phyloP scores from a whole-genome alignment of 2,888 invertebrate species.

The Eristalis tenax region DNA sequence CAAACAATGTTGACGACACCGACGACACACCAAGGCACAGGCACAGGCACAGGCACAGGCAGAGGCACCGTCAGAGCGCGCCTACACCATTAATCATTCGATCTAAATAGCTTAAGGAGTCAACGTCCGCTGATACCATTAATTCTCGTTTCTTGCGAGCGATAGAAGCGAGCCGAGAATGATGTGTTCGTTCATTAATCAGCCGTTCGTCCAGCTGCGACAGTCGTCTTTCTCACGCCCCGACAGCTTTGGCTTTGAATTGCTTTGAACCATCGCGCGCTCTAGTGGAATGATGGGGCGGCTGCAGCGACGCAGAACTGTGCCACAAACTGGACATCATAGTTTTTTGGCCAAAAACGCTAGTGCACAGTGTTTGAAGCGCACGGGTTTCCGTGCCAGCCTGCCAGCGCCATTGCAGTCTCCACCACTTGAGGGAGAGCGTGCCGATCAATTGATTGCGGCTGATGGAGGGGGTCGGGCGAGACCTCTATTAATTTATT shows the following conservation, averaged over 20 bases:
- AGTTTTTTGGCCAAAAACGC: neutral
- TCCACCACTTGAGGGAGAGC: too few species aligned
- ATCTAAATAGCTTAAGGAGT: constrained; percentile 55
- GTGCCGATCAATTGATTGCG: constrained; percentile 45
- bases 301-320: constrained; percentile 1
- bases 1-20: constrained; percentile 10
- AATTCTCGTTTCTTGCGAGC: constrained; percentile 12
- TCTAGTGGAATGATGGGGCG: neutral
- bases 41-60: neutral
- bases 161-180: neutral
- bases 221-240: constrained; percentile 37
- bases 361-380: neutral
- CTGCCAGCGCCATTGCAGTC: too few species aligned
- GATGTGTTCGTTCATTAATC: neutral
- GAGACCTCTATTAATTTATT: constrained; percentile 37
- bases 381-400: too few species aligned
- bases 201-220: neutral
- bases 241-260: constrained; percentile 2
- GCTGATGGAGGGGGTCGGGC: constrained; percentile 29
- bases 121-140: constrained; percentile 59
- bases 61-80: neutral
- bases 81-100: constrained; percentile 63
- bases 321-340: neutral
- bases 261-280: neutral
- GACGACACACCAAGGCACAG: neutral